Conservation (phyloP, 92 coral and sea anemone genomes). For the Nematostella vectensis region DNA sequence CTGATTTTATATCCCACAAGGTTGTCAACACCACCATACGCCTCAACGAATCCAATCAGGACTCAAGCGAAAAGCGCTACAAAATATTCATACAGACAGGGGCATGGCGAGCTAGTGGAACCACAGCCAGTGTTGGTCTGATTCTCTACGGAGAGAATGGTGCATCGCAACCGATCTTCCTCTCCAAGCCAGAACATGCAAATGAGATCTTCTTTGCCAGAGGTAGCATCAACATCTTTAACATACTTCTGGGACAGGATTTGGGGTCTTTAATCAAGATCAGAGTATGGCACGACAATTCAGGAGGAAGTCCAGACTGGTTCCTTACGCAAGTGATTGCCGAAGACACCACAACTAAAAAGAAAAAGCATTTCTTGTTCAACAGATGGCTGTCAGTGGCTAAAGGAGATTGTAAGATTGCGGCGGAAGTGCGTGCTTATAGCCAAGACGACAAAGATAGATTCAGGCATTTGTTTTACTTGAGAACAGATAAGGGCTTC, state of each 20-base stretch:
- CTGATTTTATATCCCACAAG: too few relatives aligned
- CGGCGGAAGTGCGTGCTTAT: slow-evolving; percentile 35
- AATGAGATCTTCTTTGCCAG: slow-evolving; percentile 52
- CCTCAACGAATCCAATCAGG: background rate
- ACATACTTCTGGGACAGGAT: slow-evolving; percentile 35
- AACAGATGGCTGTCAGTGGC: slow-evolving; percentile 86
- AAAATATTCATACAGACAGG: slow-evolving; percentile 57
- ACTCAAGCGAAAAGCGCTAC: slow-evolving; percentile 4
- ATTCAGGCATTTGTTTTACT: slow-evolving; percentile 46
- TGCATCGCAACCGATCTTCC: slow-evolving; percentile 36
- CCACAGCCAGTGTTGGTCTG: slow-evolving; percentile 75
- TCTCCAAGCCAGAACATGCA: slow-evolving; percentile 25
- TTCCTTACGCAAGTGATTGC: slow-evolving; percentile 49
- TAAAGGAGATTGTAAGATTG: slow-evolving; percentile 54
- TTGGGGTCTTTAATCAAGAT: slow-evolving; percentile 64
- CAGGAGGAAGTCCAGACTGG: slow-evolving; percentile 73
- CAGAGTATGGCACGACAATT: slow-evolving; percentile 83
- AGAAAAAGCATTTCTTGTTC: slow-evolving; percentile 53
- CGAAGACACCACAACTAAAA: slow-evolving; percentile 31
- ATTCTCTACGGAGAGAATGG: slow-evolving; percentile 67
- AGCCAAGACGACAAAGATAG: slow-evolving; percentile 33
- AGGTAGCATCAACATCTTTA: slow-evolving; percentile 66
- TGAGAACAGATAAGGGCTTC: slow-evolving; percentile 58
- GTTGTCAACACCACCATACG: slow-evolving; percentile 19
- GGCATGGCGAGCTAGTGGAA: slow-evolving; percentile 70